These are phyloP conservation scores for Dendrolimus pini DNA, from an alignment of 2,888 invertebrate genomes.

Conservation along the genomic window DNA sequence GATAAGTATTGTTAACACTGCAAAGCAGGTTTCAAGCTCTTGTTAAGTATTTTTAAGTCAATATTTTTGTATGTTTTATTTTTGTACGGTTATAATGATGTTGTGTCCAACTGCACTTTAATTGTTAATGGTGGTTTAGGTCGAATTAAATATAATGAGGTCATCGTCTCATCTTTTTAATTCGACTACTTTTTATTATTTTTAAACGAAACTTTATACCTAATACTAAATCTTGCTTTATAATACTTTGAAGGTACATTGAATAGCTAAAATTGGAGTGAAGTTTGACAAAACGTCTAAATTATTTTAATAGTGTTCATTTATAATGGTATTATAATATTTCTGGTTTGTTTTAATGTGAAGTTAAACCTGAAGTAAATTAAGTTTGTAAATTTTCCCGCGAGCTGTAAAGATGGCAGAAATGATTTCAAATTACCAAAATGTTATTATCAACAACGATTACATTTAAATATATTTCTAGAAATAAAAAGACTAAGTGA, in stretches of 20 bases:
- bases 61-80: slow-evolving; percentile 43
- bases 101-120: slow-evolving; percentile 76
- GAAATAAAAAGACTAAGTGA: no score
- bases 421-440: no score
- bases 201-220: no score
- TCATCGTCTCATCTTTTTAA: slow-evolving; percentile 27
- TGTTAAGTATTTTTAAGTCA: slow-evolving; percentile 74
- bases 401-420: no score
- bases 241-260: no score
- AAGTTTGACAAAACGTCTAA: slow-evolving; percentile 71
- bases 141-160: slow-evolving; percentile 28
- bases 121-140: slow-evolving; percentile 66
- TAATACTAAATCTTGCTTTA: no score
- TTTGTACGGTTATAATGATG: slow-evolving; percentile 50
- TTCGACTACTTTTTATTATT: slow-evolving; percentile 26
- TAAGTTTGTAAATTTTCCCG: no score
- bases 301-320: slow-evolving; percentile 5
- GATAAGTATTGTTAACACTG: slow-evolving; percentile 72
- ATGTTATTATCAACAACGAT: no score
- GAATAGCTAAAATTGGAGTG: slow-evolving; percentile 50
- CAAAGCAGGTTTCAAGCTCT: slow-evolving; percentile 69
- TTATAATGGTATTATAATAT: background rate
- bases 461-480: no score
- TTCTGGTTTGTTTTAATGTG: no score
- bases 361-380: no score